Base-by-base conservation (phyloP, 1,140 invertebrate genomes). In the Calosoma granatense region DNA sequence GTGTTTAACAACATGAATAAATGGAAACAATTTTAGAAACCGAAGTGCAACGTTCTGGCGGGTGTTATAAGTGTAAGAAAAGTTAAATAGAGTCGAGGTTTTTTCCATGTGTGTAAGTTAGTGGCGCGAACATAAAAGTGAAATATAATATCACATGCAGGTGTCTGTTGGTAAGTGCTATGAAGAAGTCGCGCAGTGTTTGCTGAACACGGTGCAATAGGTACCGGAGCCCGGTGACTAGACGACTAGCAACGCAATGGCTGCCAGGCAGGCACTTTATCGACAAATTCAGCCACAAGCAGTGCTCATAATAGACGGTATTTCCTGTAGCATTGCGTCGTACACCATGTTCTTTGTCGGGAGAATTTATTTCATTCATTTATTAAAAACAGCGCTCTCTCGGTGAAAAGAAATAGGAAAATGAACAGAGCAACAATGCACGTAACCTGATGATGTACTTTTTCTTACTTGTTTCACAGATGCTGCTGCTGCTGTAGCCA, bases 361-460 rank as follows among this genome's bases (percentile, higher is more conserved):
- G 41, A 47, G 41, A 47, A 47, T 47, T 47, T 47, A 47, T 47
- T 12, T 9, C 17, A 47, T 47, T 47, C 41, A 47, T 47, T 47
- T 47, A 47, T 47, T 47, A 47, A 47, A 47, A 47, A 47, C 41
- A 17, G 3, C 3, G 41, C 41, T 17, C 26, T 36, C 26, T 6
- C 41, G 17, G 17, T 17, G 9, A 47, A 9, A 17, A 17, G 17
- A 17, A 47, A 4, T 9, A 47, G 6, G 41, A 47, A 47, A 47
- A 47, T 47, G 41, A 47, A 47, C 41, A 47, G n/a, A n/a, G 41
- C 26, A 47, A 47, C 41, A 47, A 4, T 12, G 41, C 41, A 47
- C 41, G 41, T 47, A 47, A 47, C 41, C 17, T 47, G 41, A 47
- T 47, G 41, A 47, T 47, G 4, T 47, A 12, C 41, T 47, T 47